These are phyloP conservation scores for Tetheella fluctuosa DNA, from an alignment of 2,888 invertebrate genomes.

Conservation along the genomic window DNA sequence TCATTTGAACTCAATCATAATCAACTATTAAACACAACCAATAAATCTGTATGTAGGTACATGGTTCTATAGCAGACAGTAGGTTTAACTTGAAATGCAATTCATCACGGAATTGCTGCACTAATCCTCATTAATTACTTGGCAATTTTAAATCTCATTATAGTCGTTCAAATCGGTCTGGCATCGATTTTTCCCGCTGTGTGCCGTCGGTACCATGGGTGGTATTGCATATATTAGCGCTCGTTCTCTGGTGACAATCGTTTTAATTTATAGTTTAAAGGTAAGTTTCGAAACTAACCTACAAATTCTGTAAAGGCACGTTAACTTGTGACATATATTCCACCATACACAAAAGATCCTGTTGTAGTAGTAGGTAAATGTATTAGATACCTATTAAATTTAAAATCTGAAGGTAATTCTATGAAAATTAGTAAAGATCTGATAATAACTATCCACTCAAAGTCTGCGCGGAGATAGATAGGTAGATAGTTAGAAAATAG, in stretches of 20 bases:
- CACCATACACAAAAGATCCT: no score
- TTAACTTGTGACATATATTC: no score
- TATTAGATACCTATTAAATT: no score
- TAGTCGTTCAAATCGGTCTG: constrained; percentile 73
- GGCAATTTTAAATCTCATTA: constrained; percentile 79
- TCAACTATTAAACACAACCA: background rate
- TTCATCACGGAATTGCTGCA: constrained; percentile 48
- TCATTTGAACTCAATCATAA: no score
- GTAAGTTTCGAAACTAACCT: background rate
- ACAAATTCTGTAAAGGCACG: no score
- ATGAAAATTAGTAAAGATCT: no score
- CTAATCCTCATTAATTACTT: constrained; percentile 79
- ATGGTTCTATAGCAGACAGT: background rate
- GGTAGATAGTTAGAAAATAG: no score
- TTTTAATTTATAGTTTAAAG: constrained; percentile 28
- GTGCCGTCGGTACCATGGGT: constrained; percentile 42
- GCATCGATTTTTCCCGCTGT: constrained; percentile 72
- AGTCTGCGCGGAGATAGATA: background rate
- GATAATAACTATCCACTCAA: no score
- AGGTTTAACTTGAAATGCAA: constrained; percentile 27
- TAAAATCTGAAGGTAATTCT: no score
- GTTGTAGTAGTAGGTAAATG: no score
- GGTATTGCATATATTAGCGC: constrained; percentile 72
- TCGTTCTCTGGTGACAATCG: constrained; percentile 61
- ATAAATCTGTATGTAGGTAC: background rate